phyloP scores from a whole-genome alignment of 2,113 vertebrate species.

The Dolichallabes microphthalmus region DNA sequence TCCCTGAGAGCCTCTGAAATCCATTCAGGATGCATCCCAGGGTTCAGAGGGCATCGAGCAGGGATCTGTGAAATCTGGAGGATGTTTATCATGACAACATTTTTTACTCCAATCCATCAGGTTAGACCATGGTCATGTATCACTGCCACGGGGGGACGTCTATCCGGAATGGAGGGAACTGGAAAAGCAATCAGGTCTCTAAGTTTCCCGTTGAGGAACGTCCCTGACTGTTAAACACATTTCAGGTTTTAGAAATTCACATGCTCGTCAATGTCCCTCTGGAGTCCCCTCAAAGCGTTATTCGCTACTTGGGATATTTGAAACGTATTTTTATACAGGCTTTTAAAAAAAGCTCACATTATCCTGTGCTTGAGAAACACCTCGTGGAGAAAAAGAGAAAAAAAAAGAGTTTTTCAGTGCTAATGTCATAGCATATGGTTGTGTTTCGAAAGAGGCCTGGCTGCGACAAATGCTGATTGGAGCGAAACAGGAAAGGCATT shows the following conservation, averaged over 20 bases:
- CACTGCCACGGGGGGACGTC: conserved; percentile 23
- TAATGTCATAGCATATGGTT: conserved; percentile 53
- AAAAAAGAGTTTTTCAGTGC: conserved; percentile 20
- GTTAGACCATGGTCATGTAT: conserved; percentile 21
- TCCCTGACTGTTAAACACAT: conserved; percentile 45
- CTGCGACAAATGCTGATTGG: conserved; percentile 43
- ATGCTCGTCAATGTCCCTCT: conserved; percentile 22
- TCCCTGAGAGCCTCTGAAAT: conserved; percentile 38
- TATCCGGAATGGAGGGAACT: conserved; percentile 23
- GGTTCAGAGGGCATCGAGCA: conserved; percentile 28
- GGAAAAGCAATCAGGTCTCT: conserved; percentile 49
- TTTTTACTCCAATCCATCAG: conserved; percentile 18
- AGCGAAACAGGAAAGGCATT: conserved; percentile 54
- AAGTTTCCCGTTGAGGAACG: conserved; percentile 5
- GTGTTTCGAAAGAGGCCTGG: conserved; percentile 39
- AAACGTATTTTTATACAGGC: too few species aligned
- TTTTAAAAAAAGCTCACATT: background rate
- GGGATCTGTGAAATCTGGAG: background rate
- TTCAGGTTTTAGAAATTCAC: conserved; percentile 13
- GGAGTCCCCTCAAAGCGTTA: conserved; percentile 34
- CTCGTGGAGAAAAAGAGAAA: background rate
- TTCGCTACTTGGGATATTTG: conserved; percentile 39
- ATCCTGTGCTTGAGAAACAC: background rate
- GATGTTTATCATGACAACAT: background rate
- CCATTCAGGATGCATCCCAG: conserved; percentile 29